A percentile compares a stretch with the other conserved stretches of the same genome.
These are phyloP conservation scores for Lissocephala sabroskyi DNA, from an alignment of 2,888 invertebrate genomes.

Conservation along the genomic window DNA sequence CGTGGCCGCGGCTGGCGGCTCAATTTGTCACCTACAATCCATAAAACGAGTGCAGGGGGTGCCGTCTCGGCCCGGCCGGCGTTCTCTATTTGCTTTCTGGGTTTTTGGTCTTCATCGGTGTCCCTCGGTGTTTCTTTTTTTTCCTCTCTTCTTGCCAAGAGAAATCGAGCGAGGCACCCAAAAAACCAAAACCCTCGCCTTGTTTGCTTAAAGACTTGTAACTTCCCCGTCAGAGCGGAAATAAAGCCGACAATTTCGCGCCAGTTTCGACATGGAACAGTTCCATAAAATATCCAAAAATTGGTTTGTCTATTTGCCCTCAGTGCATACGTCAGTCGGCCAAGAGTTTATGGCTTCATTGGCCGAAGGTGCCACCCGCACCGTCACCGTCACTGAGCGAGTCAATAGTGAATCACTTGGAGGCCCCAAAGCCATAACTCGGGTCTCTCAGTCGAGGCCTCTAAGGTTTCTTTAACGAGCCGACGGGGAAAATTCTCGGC, in stretches of 20 bases:
- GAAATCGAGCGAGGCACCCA: no score
- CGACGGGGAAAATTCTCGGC: constrained; percentile 4
- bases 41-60: constrained; percentile 33
- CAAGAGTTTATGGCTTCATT: constrained; percentile 45
- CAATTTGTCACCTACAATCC: constrained; percentile 68
- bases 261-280: no score
- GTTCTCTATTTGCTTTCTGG: constrained; percentile 1
- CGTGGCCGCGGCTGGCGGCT: constrained; percentile 31
- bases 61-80: background rate
- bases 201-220: no score
- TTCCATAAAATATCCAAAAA: constrained; percentile 23
- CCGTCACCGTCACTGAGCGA: background rate
- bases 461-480: constrained; percentile 3
- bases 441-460: constrained; percentile 2
- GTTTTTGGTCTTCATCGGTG: constrained; percentile 21
- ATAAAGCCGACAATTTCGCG: constrained; percentile 32
- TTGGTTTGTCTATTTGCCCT: constrained; percentile 16
- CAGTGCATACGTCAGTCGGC: constrained; percentile 30
- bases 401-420: constrained; percentile 37
- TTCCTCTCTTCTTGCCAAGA: constrained; percentile 35
- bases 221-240: no score
- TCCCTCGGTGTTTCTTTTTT: constrained; percentile 49
- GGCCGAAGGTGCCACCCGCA: constrained; percentile 40
- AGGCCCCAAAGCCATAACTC: background rate
- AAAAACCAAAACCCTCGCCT: no score